phyloP scores from a whole-genome alignment of 2,797 vertebrate genomes.

The Anomalospiza imberbis region DNA sequence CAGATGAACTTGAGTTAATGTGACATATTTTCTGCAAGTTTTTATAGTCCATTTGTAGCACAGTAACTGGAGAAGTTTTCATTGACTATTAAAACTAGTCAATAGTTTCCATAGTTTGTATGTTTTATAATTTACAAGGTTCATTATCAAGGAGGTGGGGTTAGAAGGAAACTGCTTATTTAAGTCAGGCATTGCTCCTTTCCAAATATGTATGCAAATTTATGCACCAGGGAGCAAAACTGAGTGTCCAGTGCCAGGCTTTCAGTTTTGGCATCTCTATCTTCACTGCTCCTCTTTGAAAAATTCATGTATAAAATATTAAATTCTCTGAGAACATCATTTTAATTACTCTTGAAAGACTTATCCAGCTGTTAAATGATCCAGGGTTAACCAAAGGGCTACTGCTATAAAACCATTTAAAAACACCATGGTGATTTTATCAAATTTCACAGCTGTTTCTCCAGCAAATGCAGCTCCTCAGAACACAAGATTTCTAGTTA shows the following conservation, averaged over 20 bases:
- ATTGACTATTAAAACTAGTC: background rate
- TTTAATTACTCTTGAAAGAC: slow-evolving; percentile 57
- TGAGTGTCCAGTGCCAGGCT: slow-evolving; percentile 4
- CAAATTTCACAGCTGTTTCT: slow-evolving; percentile 60
- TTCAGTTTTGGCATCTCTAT: slow-evolving; percentile 25
- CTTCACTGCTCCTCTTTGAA: slow-evolving; percentile 17
- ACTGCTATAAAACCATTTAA: slow-evolving; percentile 27
- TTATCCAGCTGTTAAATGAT: slow-evolving; percentile 32
- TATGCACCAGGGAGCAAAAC: background rate
- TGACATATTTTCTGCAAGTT: background rate
- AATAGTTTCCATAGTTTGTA: background rate
- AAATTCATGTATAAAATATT: slow-evolving; percentile 32
- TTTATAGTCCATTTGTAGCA: background rate
- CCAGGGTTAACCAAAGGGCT: slow-evolving; percentile 1
- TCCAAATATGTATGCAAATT: slow-evolving; percentile 44
- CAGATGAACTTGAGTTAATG: background rate
- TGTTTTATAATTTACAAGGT: background rate
- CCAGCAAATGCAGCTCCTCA: slow-evolving; percentile 36
- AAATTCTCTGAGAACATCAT: slow-evolving; percentile 31
- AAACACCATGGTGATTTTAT: slow-evolving; percentile 43
- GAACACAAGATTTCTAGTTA: slow-evolving; percentile 42
- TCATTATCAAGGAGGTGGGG: background rate
- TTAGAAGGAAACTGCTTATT: slow-evolving; percentile 23
- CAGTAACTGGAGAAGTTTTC: background rate
- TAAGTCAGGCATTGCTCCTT: slow-evolving; percentile 16